phyloP scores from a whole-genome alignment of 2,888 invertebrate species.

The Drosophila leonis region DNA sequence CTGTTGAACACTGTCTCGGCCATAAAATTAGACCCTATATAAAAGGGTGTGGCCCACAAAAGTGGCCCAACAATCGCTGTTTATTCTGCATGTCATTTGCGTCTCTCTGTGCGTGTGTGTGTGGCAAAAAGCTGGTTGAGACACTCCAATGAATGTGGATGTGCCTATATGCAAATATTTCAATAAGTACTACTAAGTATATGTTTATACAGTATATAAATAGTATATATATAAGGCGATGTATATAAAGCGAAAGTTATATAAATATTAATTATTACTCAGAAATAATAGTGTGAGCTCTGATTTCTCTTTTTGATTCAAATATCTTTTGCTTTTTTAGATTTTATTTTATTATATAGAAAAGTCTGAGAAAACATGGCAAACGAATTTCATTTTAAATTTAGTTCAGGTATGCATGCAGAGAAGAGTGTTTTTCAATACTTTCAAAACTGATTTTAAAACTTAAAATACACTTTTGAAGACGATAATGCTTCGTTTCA shows the following conservation, averaged over 20 bases:
- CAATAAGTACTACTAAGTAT: conserved; percentile 9
- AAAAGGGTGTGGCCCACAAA: conserved; percentile 59
- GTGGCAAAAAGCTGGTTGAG: conserved; percentile 1
- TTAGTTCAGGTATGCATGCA: no score
- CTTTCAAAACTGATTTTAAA: not conserved
- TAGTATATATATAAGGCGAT: not conserved
- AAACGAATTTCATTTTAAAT: no score
- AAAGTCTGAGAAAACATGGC: no score
- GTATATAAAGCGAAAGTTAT: not conserved
- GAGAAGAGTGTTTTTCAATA: no score
- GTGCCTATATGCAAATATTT: not conserved
- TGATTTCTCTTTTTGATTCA: not conserved
- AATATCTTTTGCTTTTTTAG: not conserved
- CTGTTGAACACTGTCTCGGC: conserved; percentile 40
- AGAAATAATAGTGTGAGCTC: rapidly evolving
- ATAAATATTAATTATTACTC: not conserved
- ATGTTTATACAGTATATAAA: conserved; percentile 2
- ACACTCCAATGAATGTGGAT: conserved; percentile 26
- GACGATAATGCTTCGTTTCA: no score
- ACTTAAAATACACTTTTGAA: no score
- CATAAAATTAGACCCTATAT: conserved; percentile 66
- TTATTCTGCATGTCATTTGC: conserved; percentile 73
- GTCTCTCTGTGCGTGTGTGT: not conserved
- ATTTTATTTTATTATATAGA: not conserved
- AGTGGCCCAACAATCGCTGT: conserved; percentile 61